Evolutionary conservation across 2,113 vertebrate species (phyloP), one percentile per base, ranked within the genome.

Genomic region (Coreoperca whiteheadi): DNA sequence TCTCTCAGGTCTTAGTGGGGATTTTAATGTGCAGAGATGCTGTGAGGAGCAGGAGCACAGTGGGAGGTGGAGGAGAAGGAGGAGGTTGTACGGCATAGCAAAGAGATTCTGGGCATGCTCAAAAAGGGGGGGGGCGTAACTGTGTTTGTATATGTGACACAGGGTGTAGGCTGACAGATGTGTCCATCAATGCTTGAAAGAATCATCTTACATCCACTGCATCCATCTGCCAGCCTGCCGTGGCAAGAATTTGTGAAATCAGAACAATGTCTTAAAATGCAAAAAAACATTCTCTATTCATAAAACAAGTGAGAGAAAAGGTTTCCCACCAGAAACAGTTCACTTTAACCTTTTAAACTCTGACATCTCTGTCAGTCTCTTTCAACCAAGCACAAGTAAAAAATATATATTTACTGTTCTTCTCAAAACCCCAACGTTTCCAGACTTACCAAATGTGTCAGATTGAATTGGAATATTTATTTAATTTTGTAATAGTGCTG

Each of bases 121-220:
- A 43, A 65, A 48, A 68, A 21, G 53, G 57, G 79, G 63, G 34
- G 46, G 64, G 73, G 68, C 1, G 48, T 64, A 41, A 39, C 18
- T 32, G 71, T 50, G 34, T 67, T 64, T 70, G 74, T 70, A 73
- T 74, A 57, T 70, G 72, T 41, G 65, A 56, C 53, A 46, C 53
- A 79, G 77, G 37, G 67, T 77, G 67, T 32, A 81, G 68, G 75
- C 80, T 81, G 81, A 88, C 91, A 92, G 90, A 93, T 92, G 89
- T 89, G 87, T 74, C 88, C 80, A 73, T 89, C 91, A 87, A 75
- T 23, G 72, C 68, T 82, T 87, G 77, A 91, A 77, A 90, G 89
- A 92, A 89, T 92, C 91, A 88, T 79, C 82, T 89, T 92, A 91
- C 89, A 89, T 79, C n/a, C 70, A 71, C n/a, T 50, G 64, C 81